These are phyloP conservation scores for Onchidella celtica DNA, from an alignment of 2,888 invertebrate genomes.

Conservation along the genomic window DNA sequence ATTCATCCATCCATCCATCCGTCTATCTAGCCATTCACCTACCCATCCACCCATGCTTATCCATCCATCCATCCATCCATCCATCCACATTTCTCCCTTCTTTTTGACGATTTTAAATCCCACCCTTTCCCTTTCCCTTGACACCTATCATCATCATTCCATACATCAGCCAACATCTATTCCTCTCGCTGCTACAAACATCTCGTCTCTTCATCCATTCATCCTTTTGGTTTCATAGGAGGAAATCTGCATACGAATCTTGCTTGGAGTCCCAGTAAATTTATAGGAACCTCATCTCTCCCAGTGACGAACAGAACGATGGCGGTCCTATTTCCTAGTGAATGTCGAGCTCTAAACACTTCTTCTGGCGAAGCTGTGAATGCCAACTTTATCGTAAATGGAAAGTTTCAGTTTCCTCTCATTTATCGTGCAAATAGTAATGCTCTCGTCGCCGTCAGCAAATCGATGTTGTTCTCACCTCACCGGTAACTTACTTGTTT, in stretches of 20 bases:
- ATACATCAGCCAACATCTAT: neutral
- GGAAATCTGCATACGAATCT: conserved; percentile 8
- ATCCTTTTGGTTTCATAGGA: neutral
- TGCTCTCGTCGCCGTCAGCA: too few relatives aligned
- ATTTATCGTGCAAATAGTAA: too few relatives aligned
- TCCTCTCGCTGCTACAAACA: neutral
- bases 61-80: neutral
- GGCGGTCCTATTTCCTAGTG: neutral
- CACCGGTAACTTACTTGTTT: too few relatives aligned
- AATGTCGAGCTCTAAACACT: neutral
- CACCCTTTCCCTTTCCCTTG: too few relatives aligned
- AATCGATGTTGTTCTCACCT: too few relatives aligned
- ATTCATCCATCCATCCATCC: too few relatives aligned
- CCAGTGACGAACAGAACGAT: neutral
- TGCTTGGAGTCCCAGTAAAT: conserved; percentile 1
- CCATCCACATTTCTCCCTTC: neutral
- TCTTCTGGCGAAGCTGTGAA: neutral
- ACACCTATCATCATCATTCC: too few relatives aligned
- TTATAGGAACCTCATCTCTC: conserved; percentile 8
- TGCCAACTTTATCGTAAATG: too few relatives aligned
- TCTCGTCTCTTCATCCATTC: neutral
- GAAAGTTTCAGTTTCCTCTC: too few relatives aligned
- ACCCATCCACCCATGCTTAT: too few relatives aligned
- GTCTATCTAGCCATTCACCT: too few relatives aligned
- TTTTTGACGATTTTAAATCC: too few relatives aligned